Evolutionary conservation across 2,888 invertebrate genomes (phyloP), one percentile per base, ranked within the genome.

Genomic region (Aleiodes testaceus): DNA sequence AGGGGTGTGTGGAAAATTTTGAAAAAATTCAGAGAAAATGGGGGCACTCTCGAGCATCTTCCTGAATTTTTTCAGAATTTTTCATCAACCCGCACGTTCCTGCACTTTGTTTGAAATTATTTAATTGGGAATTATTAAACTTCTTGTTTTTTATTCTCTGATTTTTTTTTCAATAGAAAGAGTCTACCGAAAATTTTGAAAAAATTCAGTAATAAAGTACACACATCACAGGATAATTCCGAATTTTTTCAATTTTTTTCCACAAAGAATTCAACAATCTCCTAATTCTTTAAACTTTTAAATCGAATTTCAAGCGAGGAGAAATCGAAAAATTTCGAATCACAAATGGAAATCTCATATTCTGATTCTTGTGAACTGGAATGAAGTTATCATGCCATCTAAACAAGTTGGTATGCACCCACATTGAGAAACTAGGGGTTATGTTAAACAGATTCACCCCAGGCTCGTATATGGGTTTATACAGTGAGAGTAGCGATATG

Each of bases 391-490:
- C 65, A 53, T 70, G 49, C 14, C 30, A 59, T 66, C 53, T 66
- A 36, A 47, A 55, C 47, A 65, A 47, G 36, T 65, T 64, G 55
- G 64, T 55, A 55, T 66, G 65, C 59, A 59, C 66, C 59, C 65
- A 65, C 55, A 36, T 63, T 63, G 42, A 44, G 26, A 22, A 59
- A 18, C 4, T 18, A 42, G 22, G 45, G 61, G 30, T 52, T 66
- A 66, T 45, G 66, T 55, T 70, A 65, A 47, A 61, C 61, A 68
- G 59, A 68, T 59, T 68, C 69, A 70, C 65, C 70, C 63, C 66
- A 49, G 47, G 14, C 16, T 18, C 30, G 61, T 70, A 69, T 64
- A 45, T n/a, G 45, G 45, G 18, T 61, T 36, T 36, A 45, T 61
- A 53, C 26, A 16, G 55, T 22, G 26, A 11, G 47, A 47, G 18